These are phyloP conservation scores for Bambusicola thoracicus DNA, from an alignment of 2,113 vertebrate genomes.

Conservation along the genomic window DNA sequence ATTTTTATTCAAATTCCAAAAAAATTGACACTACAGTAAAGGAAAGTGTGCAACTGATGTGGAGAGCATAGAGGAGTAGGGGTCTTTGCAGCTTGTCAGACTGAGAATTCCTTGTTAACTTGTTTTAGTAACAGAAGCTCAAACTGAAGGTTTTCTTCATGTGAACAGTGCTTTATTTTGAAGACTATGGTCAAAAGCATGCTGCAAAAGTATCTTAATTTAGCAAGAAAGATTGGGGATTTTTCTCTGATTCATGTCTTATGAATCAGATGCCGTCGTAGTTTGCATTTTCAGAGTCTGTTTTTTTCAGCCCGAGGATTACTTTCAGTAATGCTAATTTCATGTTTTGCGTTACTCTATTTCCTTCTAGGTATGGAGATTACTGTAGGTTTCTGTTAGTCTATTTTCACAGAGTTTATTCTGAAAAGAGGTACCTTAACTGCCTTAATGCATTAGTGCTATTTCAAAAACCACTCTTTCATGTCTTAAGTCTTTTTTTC, in stretches of 20 bases:
- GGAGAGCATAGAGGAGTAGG: neutral
- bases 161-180: neutral
- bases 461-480: neutral
- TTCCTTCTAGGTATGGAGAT: neutral
- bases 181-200: neutral
- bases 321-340: neutral
- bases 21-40: neutral
- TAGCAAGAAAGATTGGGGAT: neutral
- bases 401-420: neutral
- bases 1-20: neutral
- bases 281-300: neutral
- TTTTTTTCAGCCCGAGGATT: neutral
- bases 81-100: neutral
- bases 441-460: neutral
- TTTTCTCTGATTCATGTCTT: neutral
- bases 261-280: too few relatives aligned
- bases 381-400: neutral
- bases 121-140: neutral
- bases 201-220: neutral
- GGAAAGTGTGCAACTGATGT: neutral
- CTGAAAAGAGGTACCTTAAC: neutral
- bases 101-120: neutral
- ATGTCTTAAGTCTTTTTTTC: neutral
- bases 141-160: neutral
- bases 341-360: neutral